Evolutionary conservation across 2,113 vertebrate species (phyloP), one percentile per base, ranked within the genome.

Genomic region (Chamaetylas fuelleborni): DNA sequence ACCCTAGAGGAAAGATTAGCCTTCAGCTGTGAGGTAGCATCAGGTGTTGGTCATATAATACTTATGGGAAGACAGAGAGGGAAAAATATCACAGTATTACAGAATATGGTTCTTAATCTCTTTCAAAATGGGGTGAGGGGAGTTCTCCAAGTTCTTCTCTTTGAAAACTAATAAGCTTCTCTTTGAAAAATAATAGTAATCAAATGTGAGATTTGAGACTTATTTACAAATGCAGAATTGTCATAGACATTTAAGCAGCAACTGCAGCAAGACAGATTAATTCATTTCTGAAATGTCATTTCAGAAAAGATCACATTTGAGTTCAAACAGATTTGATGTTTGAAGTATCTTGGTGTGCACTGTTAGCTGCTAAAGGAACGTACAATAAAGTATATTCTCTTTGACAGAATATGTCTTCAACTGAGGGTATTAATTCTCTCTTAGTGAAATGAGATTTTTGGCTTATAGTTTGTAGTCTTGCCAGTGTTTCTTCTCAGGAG

Each of bases 341-440:
- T 61, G 42, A 86, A 77, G 61, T 67, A 18, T 15, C 47, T 22
- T 50, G 79, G 25, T 0, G 2, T 76, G 33, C 0, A 0, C 4
- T 43, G 12, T 47, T 79, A 40, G 16, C 73, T 80, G 25, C 71
- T 79, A 64, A 82, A 83, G 29, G 19, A 77, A 42, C 0, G 0
- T 48, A 6, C 20, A 60, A 26, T 79, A 22, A 56, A 64, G 5
- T 48, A 25, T 72, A 47, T 82, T 76, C n/a, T 72, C 14, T 50
- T 76, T 80, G 58, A 40, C 29, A 73, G 53, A 36, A 38, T 50
- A 38, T 61, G 18, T 8, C 16, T 92, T 81, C 28, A 47, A 1
- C 36, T 61, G 40, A 26, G 47, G 40, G 10, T 11, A 48, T 74
- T 66, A 70, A 47, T 15, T 81, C 25, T 45, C 36, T 56, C 64